Conservation (phyloP, 2,797 vertebrate genomes). For the Tragelaphus oryx region DNA sequence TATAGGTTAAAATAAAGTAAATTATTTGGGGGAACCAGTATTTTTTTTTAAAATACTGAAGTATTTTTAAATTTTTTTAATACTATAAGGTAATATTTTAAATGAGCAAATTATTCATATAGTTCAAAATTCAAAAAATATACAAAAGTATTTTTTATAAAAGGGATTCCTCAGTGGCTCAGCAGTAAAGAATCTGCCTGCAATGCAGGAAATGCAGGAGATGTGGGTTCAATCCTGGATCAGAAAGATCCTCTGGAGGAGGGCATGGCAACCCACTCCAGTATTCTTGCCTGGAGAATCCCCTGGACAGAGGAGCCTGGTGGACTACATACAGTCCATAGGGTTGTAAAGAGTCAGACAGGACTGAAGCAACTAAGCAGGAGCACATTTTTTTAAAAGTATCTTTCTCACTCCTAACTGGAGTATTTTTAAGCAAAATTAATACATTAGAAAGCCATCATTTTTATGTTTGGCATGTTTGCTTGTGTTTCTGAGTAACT, state of each 20-base stretch:
- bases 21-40: not conserved
- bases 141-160: not conserved
- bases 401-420: not conserved
- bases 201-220: not conserved
- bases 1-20: not conserved
- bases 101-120: not conserved
- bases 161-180: not conserved
- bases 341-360: not conserved
- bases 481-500: slow-evolving; percentile 38
- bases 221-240: not conserved
- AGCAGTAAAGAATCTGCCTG: not conserved
- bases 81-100: not conserved
- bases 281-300: not conserved
- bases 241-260: not conserved
- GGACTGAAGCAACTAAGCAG: not conserved
- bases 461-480: not conserved
- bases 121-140: slow-evolving; percentile 7
- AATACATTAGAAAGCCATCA: not conserved
- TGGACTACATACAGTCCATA: not conserved
- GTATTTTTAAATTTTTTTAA: not conserved
- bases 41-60: not conserved
- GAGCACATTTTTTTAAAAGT: not conserved
- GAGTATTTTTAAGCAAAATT: slow-evolving; percentile 10
- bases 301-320: not conserved
- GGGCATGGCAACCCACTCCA: not conserved